Evolutionary conservation across 2,797 vertebrate species (phyloP).

Genomic region (Cirrhinus mrigala): DNA sequence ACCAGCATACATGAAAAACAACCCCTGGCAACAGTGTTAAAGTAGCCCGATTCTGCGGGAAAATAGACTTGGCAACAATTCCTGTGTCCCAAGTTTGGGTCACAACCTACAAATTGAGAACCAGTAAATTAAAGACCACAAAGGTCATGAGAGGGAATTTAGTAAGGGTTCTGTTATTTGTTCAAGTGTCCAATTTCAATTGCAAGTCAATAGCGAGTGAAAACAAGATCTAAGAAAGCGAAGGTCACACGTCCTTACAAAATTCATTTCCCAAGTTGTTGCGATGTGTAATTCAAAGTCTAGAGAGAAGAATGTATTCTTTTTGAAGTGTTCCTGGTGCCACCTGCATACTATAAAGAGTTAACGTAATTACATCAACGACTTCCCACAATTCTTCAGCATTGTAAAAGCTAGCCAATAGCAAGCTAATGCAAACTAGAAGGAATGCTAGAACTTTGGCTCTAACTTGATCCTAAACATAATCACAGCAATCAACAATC

Average conservation of each 20-base stretch:
- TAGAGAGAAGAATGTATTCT: conserved; percentile 11
- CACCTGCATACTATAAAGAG: conserved; percentile 19
- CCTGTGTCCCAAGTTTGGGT: background rate
- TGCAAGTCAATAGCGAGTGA: conserved; percentile 13
- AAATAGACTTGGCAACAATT: background rate
- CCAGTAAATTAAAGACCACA: background rate
- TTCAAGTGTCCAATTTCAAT: conserved; percentile 21
- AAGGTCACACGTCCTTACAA: conserved; percentile 8
- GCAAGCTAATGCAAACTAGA: conserved; percentile 8
- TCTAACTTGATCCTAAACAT: background rate
- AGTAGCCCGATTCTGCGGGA: too few species aligned
- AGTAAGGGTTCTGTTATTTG: conserved; percentile 18
- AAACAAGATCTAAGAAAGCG: background rate
- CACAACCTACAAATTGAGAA: background rate
- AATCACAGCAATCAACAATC: background rate
- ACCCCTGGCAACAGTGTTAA: too few species aligned
- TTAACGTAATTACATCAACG: conserved; percentile 13
- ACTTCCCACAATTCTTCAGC: conserved; percentile 37
- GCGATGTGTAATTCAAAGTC: conserved; percentile 29
- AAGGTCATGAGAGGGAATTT: background rate
- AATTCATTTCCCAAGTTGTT: conserved; percentile 30
- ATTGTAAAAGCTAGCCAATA: conserved; percentile 20
- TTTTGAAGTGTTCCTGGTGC: conserved; percentile 7
- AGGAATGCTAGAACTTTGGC: background rate
- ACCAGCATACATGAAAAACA: too few species aligned